Evolutionary conservation across 2,888 invertebrate genomes (phyloP), one percentile per base, ranked within the genome.

Genomic region (Microctonus brassicae): DNA sequence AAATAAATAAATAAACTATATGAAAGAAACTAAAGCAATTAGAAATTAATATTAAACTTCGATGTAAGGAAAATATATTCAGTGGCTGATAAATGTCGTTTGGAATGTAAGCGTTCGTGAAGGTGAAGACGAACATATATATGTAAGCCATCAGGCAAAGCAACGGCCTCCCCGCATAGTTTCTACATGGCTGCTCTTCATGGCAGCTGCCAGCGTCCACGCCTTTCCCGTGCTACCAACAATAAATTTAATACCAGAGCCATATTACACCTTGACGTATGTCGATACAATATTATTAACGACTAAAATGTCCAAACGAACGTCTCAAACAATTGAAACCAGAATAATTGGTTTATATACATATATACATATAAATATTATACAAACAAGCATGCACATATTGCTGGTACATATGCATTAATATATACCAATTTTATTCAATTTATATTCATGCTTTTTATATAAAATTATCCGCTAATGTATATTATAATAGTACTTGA

Each of bases 121-220:
- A 24, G 26, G 57, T 42, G 61, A 29, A 61, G 68, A 61, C 36
- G 34, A 61, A 61, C 10, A 34, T 42, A 64, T 47, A 39, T 52
- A 66, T 42, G 39, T 20, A 52, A 53, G 53, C 57, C 70, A 53
- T 24, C 24, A 55, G 57, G 42, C 55, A 57, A 29, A 72, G 68
- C 55, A 47, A 57, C 63, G 63, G 34, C 34, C 66, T 67, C 47
- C 36, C 58, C 63, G 53, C 67, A 73, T 63, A 73, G 72, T 73
- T 73, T 73, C 67, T 68, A 70, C 73, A 68, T 58, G 70, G 52
- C 52, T 70, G 73, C 65, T 72, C 65, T 61, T 70, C 65, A 39
- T 17, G 72, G 76, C 79, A 79, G 79, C 77, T 78, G 79, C 73
- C 75, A 75, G 69, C 29, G 26, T 73, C 77, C 70, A 77, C 78